phyloP scores from a whole-genome alignment of 2,113 vertebrate species.

The Camelus bactrianus region DNA sequence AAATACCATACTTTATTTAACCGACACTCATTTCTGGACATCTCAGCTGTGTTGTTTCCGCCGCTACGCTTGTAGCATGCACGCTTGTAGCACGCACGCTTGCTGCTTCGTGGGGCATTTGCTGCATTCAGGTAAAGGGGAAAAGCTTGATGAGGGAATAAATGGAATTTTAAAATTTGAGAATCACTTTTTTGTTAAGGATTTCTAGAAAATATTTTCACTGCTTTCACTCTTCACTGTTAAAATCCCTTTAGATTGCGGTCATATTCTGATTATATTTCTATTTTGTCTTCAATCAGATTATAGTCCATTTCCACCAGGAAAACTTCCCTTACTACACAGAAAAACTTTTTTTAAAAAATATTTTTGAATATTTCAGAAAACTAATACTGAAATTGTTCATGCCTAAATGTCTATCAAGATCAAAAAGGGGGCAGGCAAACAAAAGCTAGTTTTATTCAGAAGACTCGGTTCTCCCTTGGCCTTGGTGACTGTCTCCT shows the following conservation, averaged over 20 bases:
- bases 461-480: slow-evolving; percentile 29
- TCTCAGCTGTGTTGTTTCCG: not conserved
- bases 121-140: not conserved
- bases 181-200: not conserved
- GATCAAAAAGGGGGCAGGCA: slow-evolving; percentile 49
- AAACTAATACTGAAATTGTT: not conserved
- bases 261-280: not conserved
- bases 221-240: not conserved
- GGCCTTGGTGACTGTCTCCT: not conserved
- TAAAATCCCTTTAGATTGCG: not conserved
- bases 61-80: not conserved
- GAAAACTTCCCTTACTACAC: not conserved
- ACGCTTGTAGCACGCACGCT: not conserved
- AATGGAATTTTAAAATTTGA: not conserved
- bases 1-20: not conserved
- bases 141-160: not conserved
- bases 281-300: not conserved
- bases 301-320: not conserved
- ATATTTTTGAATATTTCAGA: slow-evolving; percentile 14
- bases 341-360: not conserved
- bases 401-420: slow-evolving; percentile 32
- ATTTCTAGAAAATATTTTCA: not conserved
- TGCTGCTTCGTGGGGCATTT: not conserved
- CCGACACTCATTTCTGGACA: not conserved
- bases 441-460: slow-evolving; percentile 65